Evolutionary conservation across 1,140 invertebrate species (phyloP).

Genomic region (Pemphigus obesinymphae): DNA sequence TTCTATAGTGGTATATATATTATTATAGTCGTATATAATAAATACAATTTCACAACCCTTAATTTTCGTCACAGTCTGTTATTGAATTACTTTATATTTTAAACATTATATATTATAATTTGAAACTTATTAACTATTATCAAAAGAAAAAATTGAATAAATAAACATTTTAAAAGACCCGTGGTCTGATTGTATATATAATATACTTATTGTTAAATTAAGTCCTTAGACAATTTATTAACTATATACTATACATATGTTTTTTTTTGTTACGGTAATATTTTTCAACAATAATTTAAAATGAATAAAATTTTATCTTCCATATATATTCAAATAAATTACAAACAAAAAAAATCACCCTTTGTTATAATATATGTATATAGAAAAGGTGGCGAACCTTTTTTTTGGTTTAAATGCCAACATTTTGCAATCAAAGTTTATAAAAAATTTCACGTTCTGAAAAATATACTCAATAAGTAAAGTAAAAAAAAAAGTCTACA

Average conservation of each 20-base stretch:
- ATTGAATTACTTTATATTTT: constrained; percentile 20
- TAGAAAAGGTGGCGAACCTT: too few relatives aligned
- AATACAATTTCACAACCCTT: constrained; percentile 41
- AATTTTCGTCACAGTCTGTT: constrained; percentile 39
- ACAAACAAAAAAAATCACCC: neutral
- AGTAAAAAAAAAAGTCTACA: too few relatives aligned
- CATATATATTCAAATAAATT: neutral
- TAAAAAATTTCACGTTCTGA: too few relatives aligned
- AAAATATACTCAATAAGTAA: too few relatives aligned
- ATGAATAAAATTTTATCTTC: neutral
- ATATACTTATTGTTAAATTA: neutral
- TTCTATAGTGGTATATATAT: neutral
- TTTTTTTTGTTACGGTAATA: neutral
- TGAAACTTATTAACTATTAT: constrained; percentile 9
- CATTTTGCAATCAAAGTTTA: too few relatives aligned
- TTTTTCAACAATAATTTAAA: neutral
- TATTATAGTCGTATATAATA: neutral
- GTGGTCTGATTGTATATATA: neutral
- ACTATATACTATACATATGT: neutral
- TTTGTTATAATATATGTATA: neutral
- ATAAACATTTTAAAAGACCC: neutral
- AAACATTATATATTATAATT: constrained; percentile 14
- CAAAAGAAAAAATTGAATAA: neutral
- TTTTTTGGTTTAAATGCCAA: too few relatives aligned
- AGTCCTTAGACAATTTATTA: neutral